These are phyloP conservation scores for Lampris megalopsis DNA, from an alignment of 2,113 vertebrate species.

Conservation along the genomic window DNA sequence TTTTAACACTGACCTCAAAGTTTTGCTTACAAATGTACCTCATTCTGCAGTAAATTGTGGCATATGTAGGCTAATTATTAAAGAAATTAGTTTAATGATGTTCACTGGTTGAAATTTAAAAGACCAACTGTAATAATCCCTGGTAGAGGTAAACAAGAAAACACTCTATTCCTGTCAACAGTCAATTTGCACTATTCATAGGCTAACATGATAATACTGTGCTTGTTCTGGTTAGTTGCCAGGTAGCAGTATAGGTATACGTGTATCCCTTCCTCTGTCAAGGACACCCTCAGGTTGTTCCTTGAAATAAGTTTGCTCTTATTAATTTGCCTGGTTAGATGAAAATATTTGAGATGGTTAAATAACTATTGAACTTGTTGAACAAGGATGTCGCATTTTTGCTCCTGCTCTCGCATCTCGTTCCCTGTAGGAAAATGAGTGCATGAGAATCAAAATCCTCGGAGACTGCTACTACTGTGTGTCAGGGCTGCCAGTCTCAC, in stretches of 20 bases:
- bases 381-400: neutral
- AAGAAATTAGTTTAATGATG: neutral
- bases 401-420: neutral
- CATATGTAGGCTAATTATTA: neutral
- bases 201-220: neutral
- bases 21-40: neutral
- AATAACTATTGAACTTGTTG: neutral
- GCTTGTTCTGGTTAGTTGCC: neutral
- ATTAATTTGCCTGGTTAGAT: too few species aligned
- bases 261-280: neutral
- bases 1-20: neutral
- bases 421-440: constrained; percentile 92
- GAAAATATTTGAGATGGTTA: neutral
- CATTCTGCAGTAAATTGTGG: neutral
- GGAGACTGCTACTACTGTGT: constrained; percentile 99
- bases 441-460: constrained; percentile 99
- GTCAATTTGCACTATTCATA: too few species aligned
- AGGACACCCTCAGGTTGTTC: too few species aligned
- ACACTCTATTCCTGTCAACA: neutral
- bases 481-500: constrained; percentile 94
- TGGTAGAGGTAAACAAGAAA: neutral
- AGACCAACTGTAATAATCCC: constrained; percentile 4
- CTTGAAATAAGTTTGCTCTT: fast-evolving
- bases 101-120: neutral
- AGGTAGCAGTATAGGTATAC: neutral